Conservation (phyloP, 1,140 invertebrate genomes). For the Drosophila tani region DNA sequence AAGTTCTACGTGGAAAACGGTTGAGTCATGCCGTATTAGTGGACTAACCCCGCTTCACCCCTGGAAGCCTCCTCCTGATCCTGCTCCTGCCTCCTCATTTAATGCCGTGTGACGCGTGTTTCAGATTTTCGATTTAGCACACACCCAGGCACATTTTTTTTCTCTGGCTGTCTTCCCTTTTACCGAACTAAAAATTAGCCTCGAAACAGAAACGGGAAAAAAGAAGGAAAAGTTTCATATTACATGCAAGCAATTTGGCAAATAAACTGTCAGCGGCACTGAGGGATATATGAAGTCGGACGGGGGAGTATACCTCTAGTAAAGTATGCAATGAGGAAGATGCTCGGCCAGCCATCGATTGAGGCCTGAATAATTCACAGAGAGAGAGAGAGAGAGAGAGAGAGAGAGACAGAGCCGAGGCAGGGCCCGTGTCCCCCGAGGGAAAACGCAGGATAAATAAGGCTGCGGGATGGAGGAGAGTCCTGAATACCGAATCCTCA, state of each 20-base stretch:
- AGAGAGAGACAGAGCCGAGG: slow-evolving; percentile 5
- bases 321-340: slow-evolving; percentile 38
- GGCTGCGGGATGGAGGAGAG: slow-evolving; percentile 10
- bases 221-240: slow-evolving; percentile 71
- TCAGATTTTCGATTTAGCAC: slow-evolving; percentile 81
- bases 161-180: neutral
- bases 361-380: slow-evolving; percentile 71
- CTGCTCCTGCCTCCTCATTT: slow-evolving; percentile 25
- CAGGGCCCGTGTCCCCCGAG: slow-evolving; percentile 56
- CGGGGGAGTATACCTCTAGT: neutral
- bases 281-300: slow-evolving; percentile 10
- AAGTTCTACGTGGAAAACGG: slow-evolving; percentile 42
- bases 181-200: slow-evolving; percentile 69
- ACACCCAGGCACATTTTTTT: slow-evolving; percentile 42
- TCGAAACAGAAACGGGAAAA: slow-evolving; percentile 20
- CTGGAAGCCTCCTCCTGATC: neutral
- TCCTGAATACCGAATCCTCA: slow-evolving; percentile 16
- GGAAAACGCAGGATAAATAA: slow-evolving; percentile 73
- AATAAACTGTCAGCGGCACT: slow-evolving; percentile 79
- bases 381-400: neutral
- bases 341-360: slow-evolving; percentile 63
- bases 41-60: slow-evolving; percentile 3
- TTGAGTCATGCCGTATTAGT: slow-evolving; percentile 70
- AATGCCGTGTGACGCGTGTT: slow-evolving; percentile 68
- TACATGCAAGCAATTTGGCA: slow-evolving; percentile 80